phyloP scores from a whole-genome alignment of 2,888 invertebrate species.

The Galerucella nymphaeae region DNA sequence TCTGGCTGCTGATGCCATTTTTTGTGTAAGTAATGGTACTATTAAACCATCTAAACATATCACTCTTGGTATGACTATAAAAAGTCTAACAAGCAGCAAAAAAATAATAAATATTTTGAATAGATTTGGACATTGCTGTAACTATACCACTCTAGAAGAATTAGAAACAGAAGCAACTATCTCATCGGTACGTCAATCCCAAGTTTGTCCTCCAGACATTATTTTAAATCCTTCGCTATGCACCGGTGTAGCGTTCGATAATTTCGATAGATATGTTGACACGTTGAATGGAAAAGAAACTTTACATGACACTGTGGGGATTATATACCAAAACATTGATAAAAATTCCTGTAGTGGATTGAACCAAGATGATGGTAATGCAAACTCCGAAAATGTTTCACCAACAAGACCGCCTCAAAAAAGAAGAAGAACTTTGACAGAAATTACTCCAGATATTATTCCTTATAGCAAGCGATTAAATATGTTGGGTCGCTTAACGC shows the following conservation, averaged over 20 bases:
- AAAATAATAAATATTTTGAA: constrained; percentile 41
- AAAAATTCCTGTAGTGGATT: constrained; percentile 11
- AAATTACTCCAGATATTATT: constrained; percentile 22
- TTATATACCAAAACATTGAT: constrained; percentile 44
- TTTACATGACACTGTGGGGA: too few relatives aligned
- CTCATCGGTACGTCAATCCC: constrained; percentile 22
- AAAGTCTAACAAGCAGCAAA: constrained; percentile 38
- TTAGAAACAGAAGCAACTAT: constrained; percentile 39
- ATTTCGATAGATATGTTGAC: constrained; percentile 47
- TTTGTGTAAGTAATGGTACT: constrained; percentile 47
- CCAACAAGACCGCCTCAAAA: constrained; percentile 31
- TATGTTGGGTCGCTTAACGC: constrained; percentile 22
- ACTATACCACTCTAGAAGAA: constrained; percentile 36
- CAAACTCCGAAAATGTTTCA: constrained; percentile 10
- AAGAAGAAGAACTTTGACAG: constrained; percentile 38
- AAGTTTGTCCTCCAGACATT: constrained; percentile 41
- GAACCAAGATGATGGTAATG: constrained; percentile 10
- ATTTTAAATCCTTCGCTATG: constrained; percentile 45
- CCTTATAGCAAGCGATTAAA: constrained; percentile 29
- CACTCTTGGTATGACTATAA: constrained; percentile 26
- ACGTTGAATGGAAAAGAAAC: too few relatives aligned
- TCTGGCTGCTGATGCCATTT: constrained; percentile 38
- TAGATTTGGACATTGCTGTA: constrained; percentile 38
- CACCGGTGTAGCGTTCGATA: constrained; percentile 47
- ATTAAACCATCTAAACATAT: constrained; percentile 43